Evolutionary conservation across 2,888 invertebrate genomes (phyloP), one percentile per base, ranked within the genome.

Genomic region (Rotaria sp.): DNA sequence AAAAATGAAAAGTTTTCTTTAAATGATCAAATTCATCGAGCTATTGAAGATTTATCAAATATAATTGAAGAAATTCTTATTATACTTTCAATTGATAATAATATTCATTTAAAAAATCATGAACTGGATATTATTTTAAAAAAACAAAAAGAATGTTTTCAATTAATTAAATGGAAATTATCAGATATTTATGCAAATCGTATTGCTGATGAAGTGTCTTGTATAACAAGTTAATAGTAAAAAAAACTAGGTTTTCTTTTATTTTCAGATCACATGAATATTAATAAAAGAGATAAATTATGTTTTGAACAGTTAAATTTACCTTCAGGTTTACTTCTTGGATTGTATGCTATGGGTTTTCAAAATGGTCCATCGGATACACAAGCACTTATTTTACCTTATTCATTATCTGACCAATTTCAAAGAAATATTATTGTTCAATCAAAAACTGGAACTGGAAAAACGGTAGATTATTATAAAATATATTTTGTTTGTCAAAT

Each of bases 191-290:
- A 38, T 67, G 67, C 67, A 18, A 67, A 35, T 67, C 67, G 67
- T 67, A 30, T 67, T 30, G 67, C 67, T 67, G 67, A 67, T 35
- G 67, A 67, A 67, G 67, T 67, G 13, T 67, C 67, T 67, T 67
- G 67, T 38, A 67, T 67, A 15, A 67, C 67, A 35, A 67, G 67
- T 67, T 67, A 21, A 30, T 21, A 35, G 35, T 5, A 35, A 38
- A 21, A 35, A 8, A 15, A 38, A 67, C 21, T 35, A 11, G 11
- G 10, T 30, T 59, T 26, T 59, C 11, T 8, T n/a, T 26, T 59
- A 59, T 59, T 67, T 67, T 67, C 8, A 67, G 67, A 67, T 67
- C 15, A 35, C 35, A 67, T 67, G 67, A 26, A 67, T 67, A 10
- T 67, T 2, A 35, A 35, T 35, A 67, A 67, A 35, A 15, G 21